Conservation (phyloP, 2,888 invertebrate genomes). For the Mesochorus sp. region DNA sequence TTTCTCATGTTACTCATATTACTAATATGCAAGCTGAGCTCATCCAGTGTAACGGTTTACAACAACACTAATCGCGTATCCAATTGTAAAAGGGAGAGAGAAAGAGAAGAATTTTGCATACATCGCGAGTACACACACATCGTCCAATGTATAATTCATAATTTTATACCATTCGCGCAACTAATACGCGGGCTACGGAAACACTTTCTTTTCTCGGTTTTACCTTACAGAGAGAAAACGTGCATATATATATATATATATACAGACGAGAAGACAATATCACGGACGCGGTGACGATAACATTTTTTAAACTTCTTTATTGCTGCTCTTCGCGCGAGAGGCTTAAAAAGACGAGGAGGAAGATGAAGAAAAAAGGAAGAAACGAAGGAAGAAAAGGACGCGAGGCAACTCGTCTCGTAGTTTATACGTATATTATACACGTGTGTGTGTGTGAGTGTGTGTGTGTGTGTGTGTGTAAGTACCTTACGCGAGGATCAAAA, state of each 20-base stretch:
- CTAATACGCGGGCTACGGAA: neutral
- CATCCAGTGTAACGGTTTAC: no score
- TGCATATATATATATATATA: neutral
- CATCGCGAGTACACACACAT: neutral
- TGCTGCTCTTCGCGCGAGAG: conserved; percentile 7
- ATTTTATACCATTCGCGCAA: conserved; percentile 50
- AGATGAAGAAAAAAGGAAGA: conserved; percentile 24
- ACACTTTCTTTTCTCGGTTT: conserved; percentile 17
- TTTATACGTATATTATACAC: conserved; percentile 14
- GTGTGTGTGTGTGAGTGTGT: conserved; percentile 4
- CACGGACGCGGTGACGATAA: conserved; percentile 52
- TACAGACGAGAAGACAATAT: conserved; percentile 31
- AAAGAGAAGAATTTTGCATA: neutral
- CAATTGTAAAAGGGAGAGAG: neutral
- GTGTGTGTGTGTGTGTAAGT: conserved; percentile 23
- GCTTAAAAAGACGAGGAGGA: conserved; percentile 47
- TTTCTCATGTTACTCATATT: no score
- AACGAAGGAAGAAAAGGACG: conserved; percentile 19
- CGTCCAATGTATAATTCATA: conserved; percentile 20
- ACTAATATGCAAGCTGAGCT: no score
- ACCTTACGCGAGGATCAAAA: conserved; percentile 59
- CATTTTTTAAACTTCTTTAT: conserved; percentile 40
- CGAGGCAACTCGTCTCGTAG: conserved; percentile 5
- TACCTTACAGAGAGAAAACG: conserved; percentile 34
- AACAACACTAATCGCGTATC: neutral